A percentile compares a stretch with the other conserved stretches of the same genome.
Conservation (phyloP, 1,140 invertebrate genomes). For the Globodera rostochiensis region DNA sequence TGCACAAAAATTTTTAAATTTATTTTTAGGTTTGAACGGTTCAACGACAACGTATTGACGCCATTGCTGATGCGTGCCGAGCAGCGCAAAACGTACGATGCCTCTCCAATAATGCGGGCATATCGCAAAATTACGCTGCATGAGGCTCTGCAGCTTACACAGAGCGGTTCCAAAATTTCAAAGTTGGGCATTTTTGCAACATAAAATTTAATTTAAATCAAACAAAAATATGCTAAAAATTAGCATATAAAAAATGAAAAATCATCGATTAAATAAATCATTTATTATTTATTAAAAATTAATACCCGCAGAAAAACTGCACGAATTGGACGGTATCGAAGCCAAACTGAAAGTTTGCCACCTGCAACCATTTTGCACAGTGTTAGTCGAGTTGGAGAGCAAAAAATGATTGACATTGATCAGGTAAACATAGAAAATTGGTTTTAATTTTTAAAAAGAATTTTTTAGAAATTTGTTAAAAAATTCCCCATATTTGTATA, state of each 20-base stretch:
- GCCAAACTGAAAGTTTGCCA: neutral
- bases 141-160: slow-evolving; percentile 43
- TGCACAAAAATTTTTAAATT: neutral
- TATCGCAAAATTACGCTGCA: slow-evolving; percentile 57
- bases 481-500: too few relatives aligned
- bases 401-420: neutral
- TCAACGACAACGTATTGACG: slow-evolving; percentile 58
- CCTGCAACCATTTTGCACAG: slow-evolving; percentile 6
- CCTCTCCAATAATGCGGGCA: slow-evolving; percentile 49
- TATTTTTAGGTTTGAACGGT: slow-evolving; percentile 54
- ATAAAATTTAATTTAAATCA: too few relatives aligned
- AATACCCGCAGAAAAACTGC: neutral
- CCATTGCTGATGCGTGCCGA: slow-evolving; percentile 56
- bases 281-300: neutral
- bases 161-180: slow-evolving; percentile 14
- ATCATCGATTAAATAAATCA: neutral
- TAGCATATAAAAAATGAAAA: too few relatives aligned
- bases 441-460: neutral
- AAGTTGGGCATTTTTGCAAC: neutral
- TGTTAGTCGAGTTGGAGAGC: neutral
- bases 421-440: neutral
- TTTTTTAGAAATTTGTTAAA: too few relatives aligned
- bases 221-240: too few relatives aligned
- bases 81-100: slow-evolving; percentile 46
- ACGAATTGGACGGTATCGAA: neutral